Base-by-base conservation (phyloP, 2,797 vertebrate genomes). In the Gadopsis marmoratus region DNA sequence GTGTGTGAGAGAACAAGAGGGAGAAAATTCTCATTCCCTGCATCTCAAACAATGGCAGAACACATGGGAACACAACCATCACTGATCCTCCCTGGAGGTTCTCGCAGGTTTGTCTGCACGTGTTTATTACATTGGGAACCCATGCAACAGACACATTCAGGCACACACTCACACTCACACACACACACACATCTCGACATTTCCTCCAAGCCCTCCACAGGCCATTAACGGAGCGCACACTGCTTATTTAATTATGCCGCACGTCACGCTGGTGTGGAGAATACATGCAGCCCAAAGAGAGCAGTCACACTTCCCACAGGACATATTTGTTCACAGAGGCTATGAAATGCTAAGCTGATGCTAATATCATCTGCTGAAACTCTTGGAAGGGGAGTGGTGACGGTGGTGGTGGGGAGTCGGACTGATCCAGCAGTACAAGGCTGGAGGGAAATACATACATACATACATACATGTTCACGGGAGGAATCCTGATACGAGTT, bases 161-260 rank as follows among this genome's bases (percentile, higher is more conserved):
- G 5, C 71, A 81, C 79, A 82, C 78, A 74, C 74, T 48, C 70
- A 82, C 78, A 74, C 74, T 48, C 81, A 78, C 64, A 84, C 77
- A 82, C 78, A 58, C 81, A 76, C 61, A 84, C 79, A 84, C 71
- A 71, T 4, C 39, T 35, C 39, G 2, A 82, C 78, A 74, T 64
- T 79, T 75, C 45, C 71, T 84, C 74, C 60, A 79, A 67, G 69
- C 80, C 56, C 85, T 88, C 87, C 87, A 76, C 43, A 79, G 88
- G 89, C 90, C 93, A 93, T 95, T 92, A 94, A 91, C 90, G 48
- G 66, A 86, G 88, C 29, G 55, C 53, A 48, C 84, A 83, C 73
- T 50, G 80, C 86, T 90, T 91, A 91, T 93, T 92, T 85, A 93
- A 94, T 92, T 90, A 92, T 79, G 78, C 79, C 13, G 23, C 82